Percentiles rank a stretch among this genome's conserved stretches.
phyloP scores from a whole-genome alignment of 2,113 vertebrate genomes.

The Pelecanus crispus region DNA sequence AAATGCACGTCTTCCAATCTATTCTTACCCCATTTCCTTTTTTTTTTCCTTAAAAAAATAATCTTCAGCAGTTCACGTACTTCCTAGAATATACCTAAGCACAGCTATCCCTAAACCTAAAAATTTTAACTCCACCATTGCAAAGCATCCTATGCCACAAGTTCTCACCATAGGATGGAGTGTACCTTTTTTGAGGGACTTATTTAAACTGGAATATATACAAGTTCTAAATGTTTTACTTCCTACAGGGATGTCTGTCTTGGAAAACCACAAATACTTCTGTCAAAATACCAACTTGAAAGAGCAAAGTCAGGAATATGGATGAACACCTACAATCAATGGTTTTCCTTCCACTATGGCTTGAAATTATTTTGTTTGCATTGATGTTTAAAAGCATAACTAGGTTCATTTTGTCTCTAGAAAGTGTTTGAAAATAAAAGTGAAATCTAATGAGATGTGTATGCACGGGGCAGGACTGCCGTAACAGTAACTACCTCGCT shows the following conservation, averaged over 20 bases:
- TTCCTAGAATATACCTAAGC: neutral
- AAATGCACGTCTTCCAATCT: neutral
- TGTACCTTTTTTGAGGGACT: neutral
- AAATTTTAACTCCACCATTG: neutral
- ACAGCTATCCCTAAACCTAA: neutral
- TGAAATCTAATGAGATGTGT: neutral
- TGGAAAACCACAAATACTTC: neutral
- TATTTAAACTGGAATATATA: neutral
- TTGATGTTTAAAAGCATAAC: neutral
- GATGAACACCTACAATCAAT: rapidly evolving
- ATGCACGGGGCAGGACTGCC: neutral
- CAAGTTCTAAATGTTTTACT: neutral
- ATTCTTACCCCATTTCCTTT: neutral
- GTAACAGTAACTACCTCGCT: neutral
- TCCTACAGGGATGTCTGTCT: neutral
- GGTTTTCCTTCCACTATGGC: neutral
- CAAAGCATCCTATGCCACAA: neutral
- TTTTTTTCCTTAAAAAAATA: neutral
- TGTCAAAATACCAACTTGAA: neutral
- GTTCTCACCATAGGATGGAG: neutral
- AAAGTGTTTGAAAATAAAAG: neutral
- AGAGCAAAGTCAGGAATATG: neutral
- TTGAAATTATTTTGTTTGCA: neutral
- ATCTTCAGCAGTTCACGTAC: neutral
- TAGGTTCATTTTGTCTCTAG: neutral